phyloP scores from a whole-genome alignment of 2,797 vertebrate species.

The Melanotaenia pygmaea region DNA sequence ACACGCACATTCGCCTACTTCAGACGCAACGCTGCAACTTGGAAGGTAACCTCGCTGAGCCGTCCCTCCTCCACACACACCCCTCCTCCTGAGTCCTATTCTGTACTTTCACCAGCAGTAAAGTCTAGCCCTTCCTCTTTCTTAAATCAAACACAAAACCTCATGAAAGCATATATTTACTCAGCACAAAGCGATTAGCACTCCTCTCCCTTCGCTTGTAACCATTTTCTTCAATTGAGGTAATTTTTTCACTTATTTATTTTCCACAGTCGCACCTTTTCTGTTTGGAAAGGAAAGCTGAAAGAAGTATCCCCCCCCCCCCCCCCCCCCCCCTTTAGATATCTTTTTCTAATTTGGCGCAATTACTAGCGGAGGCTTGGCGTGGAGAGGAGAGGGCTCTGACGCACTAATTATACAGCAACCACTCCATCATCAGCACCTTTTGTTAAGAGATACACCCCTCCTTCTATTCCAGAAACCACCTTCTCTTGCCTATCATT shows the following conservation, averaged over 20 bases:
- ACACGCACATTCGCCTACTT: slow-evolving; percentile 99
- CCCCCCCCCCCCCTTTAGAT: slow-evolving; percentile 91
- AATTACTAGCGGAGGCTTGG: slow-evolving; percentile 98
- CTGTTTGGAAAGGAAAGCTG: slow-evolving; percentile 94
- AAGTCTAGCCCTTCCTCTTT: slow-evolving; percentile 40
- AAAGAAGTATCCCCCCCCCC: slow-evolving; percentile 96
- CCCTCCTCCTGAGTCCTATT: neutral
- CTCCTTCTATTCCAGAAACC: slow-evolving; percentile 87
- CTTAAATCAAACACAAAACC: slow-evolving; percentile 49
- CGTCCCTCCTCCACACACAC: slow-evolving; percentile 22
- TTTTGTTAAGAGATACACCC: slow-evolving; percentile 95
- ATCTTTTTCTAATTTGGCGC: slow-evolving; percentile 99
- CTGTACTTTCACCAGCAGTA: slow-evolving; percentile 37
- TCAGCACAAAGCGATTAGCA: slow-evolving; percentile 89
- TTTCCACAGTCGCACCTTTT: slow-evolving; percentile 58
- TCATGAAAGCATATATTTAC: slow-evolving; percentile 88
- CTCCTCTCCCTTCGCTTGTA: slow-evolving; percentile 87
- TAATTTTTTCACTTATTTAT: slow-evolving; percentile 76
- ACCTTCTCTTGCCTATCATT: slow-evolving; percentile 93
- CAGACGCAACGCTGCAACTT: slow-evolving; percentile 98
- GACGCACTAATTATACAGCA: slow-evolving; percentile 99
- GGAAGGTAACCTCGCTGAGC: slow-evolving; percentile 88
- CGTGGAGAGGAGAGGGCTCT: slow-evolving; percentile 89
- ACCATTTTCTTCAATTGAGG: slow-evolving; percentile 89
- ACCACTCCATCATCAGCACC: slow-evolving; percentile 99